Evolutionary conservation across 1,140 invertebrate genomes (phyloP).

Genomic region (Zaprionus inermis): DNA sequence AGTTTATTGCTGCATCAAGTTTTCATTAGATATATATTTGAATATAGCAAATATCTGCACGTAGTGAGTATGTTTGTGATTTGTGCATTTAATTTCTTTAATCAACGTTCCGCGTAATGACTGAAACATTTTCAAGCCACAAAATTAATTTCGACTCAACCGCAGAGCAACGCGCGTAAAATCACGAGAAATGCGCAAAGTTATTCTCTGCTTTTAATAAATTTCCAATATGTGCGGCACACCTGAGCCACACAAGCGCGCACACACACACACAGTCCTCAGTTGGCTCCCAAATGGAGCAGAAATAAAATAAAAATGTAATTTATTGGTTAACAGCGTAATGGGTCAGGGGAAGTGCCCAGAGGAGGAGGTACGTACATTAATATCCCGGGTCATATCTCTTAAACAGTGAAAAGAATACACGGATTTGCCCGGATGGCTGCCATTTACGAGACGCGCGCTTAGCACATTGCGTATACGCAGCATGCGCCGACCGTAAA

Average conservation of each 20-base stretch:
- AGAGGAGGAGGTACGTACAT: conserved; percentile 28
- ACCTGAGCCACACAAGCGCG: conserved; percentile 50
- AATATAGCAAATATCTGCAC: neutral
- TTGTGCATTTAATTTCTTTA: conserved; percentile 35
- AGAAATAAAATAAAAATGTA: conserved; percentile 69
- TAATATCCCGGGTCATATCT: conserved; percentile 62
- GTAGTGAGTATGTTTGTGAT: neutral
- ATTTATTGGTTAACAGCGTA: conserved; percentile 44
- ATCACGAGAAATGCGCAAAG: conserved; percentile 34
- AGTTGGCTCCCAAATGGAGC: conserved; percentile 43
- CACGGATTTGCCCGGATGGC: conserved; percentile 30
- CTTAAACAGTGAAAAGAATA: conserved; percentile 54
- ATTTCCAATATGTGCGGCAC: conserved; percentile 49
- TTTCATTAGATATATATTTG: too few species aligned
- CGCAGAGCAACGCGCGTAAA: conserved; percentile 44
- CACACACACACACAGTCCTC: conserved; percentile 6
- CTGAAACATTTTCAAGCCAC: conserved; percentile 22
- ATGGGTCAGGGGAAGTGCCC: conserved; percentile 1
- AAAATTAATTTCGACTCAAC: conserved; percentile 51
- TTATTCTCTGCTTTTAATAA: conserved; percentile 64
- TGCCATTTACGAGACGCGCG: conserved; percentile 58
- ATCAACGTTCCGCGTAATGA: conserved; percentile 25
- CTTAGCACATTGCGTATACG: conserved; percentile 71
- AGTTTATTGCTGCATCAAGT: neutral
- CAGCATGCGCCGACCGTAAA: conserved; percentile 71